Evolutionary conservation across 1,140 invertebrate genomes (phyloP).

Genomic region (Drosophila equinoxialis): DNA sequence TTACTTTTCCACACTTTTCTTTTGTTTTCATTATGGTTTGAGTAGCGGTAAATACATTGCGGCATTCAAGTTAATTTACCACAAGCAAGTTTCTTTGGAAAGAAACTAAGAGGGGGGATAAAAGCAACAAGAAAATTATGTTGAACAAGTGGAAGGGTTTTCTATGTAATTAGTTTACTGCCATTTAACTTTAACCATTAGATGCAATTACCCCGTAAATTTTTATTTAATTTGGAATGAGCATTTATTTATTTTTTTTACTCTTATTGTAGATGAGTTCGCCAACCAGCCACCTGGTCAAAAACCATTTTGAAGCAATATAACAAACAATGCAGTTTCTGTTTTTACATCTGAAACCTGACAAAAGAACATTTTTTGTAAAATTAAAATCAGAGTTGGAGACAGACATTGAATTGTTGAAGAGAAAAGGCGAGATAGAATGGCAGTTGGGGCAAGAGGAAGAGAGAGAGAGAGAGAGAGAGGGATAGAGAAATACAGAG

Average conservation of each 20-base stretch:
- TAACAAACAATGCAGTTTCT: constrained; percentile 12
- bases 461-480: background rate
- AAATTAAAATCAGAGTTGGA: constrained; percentile 48
- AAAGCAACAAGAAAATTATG: constrained; percentile 43
- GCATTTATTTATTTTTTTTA: background rate
- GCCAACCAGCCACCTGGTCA: background rate
- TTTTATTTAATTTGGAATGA: constrained; percentile 30
- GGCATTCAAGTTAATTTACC: constrained; percentile 77
- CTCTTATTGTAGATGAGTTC: background rate
- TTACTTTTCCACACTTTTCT: constrained; percentile 29
- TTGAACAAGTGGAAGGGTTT: constrained; percentile 45
- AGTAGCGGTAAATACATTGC: constrained; percentile 76
- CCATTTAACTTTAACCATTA: constrained; percentile 66
- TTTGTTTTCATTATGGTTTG: constrained; percentile 36
- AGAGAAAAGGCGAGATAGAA: constrained; percentile 6
- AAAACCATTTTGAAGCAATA: constrained; percentile 18
- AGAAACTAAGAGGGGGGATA: constrained; percentile 13
- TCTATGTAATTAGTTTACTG: constrained; percentile 69
- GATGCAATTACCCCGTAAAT: constrained; percentile 63
- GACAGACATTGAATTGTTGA: background rate
- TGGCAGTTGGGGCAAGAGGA: background rate
- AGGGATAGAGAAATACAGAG: background rate
- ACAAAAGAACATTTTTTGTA: constrained; percentile 47
- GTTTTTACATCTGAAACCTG: constrained; percentile 27
- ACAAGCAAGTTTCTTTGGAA: constrained; percentile 40